Evolutionary conservation across 2,888 invertebrate species (phyloP).

Genomic region (Galeopsomyia nigrocyanea): DNA sequence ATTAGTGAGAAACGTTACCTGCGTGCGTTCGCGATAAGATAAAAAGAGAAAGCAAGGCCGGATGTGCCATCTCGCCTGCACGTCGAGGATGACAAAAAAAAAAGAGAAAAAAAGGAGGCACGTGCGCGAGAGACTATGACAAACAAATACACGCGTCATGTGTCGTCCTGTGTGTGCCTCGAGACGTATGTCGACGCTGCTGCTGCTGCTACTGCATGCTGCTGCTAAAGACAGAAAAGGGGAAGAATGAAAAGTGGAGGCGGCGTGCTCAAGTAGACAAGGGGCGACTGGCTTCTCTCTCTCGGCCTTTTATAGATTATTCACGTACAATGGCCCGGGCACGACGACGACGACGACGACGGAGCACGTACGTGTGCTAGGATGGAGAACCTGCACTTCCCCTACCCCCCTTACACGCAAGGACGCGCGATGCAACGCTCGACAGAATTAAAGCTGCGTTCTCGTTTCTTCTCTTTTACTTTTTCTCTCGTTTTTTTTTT

Average conservation of each 20-base stretch:
- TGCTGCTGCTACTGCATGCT: background rate
- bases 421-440: too few species aligned
- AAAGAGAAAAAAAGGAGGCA: slow-evolving; percentile 44
- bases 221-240: slow-evolving; percentile 46
- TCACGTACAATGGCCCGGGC: slow-evolving; percentile 64
- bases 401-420: too few species aligned
- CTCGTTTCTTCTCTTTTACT: too few species aligned
- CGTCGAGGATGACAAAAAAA: slow-evolving; percentile 32
- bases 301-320: slow-evolving; percentile 68
- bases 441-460: too few species aligned
- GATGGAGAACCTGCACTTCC: too few species aligned
- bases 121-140: slow-evolving; percentile 51
- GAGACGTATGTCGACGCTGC: slow-evolving; percentile 47
- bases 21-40: background rate
- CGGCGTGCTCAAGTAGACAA: slow-evolving; percentile 69
- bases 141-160: slow-evolving; percentile 65
- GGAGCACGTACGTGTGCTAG: too few species aligned
- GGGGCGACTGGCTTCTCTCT: slow-evolving; percentile 53
- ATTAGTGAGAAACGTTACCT: too few species aligned
- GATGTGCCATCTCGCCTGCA: slow-evolving; percentile 49
- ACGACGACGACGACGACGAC: slow-evolving; percentile 58
- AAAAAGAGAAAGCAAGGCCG: slow-evolving; percentile 43
- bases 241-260: slow-evolving; percentile 62
- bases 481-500: too few species aligned
- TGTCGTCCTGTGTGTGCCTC: slow-evolving; percentile 58